phyloP scores from a whole-genome alignment of 2,113 vertebrate species.

The Phrynocephalus versicolor region DNA sequence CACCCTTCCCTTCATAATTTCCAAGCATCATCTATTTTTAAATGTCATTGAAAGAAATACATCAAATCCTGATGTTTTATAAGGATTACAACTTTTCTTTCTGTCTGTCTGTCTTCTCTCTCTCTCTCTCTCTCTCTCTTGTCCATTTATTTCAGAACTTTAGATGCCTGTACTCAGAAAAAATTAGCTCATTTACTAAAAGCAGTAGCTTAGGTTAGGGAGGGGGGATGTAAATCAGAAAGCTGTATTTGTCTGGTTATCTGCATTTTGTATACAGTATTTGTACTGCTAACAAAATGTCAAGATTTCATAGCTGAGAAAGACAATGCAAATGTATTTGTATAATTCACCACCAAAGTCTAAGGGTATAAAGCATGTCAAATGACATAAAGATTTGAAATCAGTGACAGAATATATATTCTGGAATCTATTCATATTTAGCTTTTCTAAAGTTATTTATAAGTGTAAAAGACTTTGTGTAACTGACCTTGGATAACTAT shows the following conservation, averaged over 20 bases:
- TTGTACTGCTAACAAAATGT: conserved; percentile 26
- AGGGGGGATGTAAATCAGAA: conserved; percentile 30
- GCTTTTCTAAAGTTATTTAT: conserved; percentile 23
- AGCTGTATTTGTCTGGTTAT: not conserved
- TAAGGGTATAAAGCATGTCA: not conserved
- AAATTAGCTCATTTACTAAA: conserved; percentile 39
- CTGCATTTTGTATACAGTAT: not conserved
- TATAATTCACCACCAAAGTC: conserved; percentile 29
- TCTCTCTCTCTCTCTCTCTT: not conserved
- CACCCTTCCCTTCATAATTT: conserved; percentile 45
- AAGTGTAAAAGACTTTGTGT: conserved; percentile 27
- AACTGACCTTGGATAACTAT: conserved; percentile 15
- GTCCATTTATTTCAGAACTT: conserved; percentile 50
- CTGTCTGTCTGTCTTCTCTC: not conserved
- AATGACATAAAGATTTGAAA: conserved; percentile 12
- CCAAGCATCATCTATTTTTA: conserved; percentile 52
- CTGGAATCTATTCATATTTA: conserved; percentile 8
- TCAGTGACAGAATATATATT: conserved; percentile 22
- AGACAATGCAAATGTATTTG: conserved; percentile 43
- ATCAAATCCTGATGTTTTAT: conserved; percentile 47
- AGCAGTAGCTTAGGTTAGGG: conserved; percentile 22
- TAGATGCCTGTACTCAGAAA: conserved; percentile 37
- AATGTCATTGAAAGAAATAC: conserved; percentile 51
- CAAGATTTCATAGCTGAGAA: conserved; percentile 10
- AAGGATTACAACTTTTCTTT: conserved; percentile 12